Evolutionary conservation across 2,113 vertebrate genomes (phyloP).

Genomic region (Dicentrarchus labrax): DNA sequence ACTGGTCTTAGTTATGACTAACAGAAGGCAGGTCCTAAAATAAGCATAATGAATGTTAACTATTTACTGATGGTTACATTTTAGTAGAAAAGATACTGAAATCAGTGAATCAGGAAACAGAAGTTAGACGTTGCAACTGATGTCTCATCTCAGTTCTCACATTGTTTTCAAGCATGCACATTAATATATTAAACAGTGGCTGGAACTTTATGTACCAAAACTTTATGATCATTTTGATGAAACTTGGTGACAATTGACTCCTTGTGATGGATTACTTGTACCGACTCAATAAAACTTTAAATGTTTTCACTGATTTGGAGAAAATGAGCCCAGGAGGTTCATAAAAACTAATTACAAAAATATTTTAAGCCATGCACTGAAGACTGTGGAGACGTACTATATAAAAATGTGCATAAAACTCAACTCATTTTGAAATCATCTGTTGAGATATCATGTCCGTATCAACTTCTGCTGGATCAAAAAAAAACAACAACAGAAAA

Average conservation of each 20-base stretch:
- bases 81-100: slow-evolving; percentile 1
- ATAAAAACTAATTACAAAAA: slow-evolving; percentile 16
- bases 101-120: slow-evolving; percentile 10
- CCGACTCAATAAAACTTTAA: slow-evolving; percentile 24
- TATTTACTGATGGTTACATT: not conserved
- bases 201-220: slow-evolving; percentile 13
- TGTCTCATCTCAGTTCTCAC: slow-evolving; percentile 5
- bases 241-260: slow-evolving; percentile 2
- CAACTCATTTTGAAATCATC: not conserved
- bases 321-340: slow-evolving; percentile 22
- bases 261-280: slow-evolving; percentile 13
- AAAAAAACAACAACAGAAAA: slow-evolving; percentile 1
- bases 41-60: not conserved
- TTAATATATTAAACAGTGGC: slow-evolving; percentile 10
- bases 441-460: not conserved
- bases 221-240: slow-evolving; percentile 14
- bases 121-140: not conserved
- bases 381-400: not conserved
- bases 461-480: not conserved
- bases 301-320: slow-evolving; percentile 7
- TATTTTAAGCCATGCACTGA: not conserved
- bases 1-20: not conserved
- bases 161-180: not conserved
- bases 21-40: not conserved
- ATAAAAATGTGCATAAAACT: not conserved